Evolutionary conservation across 1,140 invertebrate species (phyloP), one percentile per base, ranked within the genome.

Genomic region (Drosophila mojavensis): DNA sequence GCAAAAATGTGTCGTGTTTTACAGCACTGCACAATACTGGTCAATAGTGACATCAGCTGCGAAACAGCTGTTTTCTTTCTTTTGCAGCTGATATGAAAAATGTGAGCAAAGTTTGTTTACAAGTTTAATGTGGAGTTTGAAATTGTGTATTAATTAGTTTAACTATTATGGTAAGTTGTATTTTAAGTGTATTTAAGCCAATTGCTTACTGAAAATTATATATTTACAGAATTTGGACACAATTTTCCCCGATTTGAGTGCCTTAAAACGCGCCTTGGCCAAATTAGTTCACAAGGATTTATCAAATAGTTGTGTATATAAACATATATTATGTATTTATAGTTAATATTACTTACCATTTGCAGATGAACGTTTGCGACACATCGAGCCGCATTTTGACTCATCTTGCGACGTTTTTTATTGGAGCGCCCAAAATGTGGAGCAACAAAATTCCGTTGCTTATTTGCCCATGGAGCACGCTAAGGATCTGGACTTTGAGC

Each of bases 241-340:
- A 28, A 39, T 66, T 24, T 64, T 51, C 24, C 53, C 75, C 0
- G 48, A 45, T 13, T 55, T 61, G 4, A 36, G 75, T 53, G 56
- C 26, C 5, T 33, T 79, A 26, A 67, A 67, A 48, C 61, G 77
- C 0, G 75, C 73, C 30, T 24, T 88, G 43, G 85, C 70, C 13
- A 53, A 61, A 28, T 59, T 80, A 17, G 74, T 91, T 5, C 79
- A 77, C 53, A 56, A 45, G 1, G 79, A 91, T 36, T 69, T 91
- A 11, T 48, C 48, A 63, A 78, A 78, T 10, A 83, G 83, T 79
- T 65, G 56, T 15, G 3, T n/a, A 50, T 47, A 47, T 20, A 17
- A 17, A 15, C 17, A 47, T 13, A 60, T 13, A 0, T 1, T 13
- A 0, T 41, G 17, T 5, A 55, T n/a, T 1, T 26, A 26, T 3